These are phyloP conservation scores for Drosophila niveifrons DNA, from an alignment of 2,888 invertebrate species.

Conservation along the genomic window DNA sequence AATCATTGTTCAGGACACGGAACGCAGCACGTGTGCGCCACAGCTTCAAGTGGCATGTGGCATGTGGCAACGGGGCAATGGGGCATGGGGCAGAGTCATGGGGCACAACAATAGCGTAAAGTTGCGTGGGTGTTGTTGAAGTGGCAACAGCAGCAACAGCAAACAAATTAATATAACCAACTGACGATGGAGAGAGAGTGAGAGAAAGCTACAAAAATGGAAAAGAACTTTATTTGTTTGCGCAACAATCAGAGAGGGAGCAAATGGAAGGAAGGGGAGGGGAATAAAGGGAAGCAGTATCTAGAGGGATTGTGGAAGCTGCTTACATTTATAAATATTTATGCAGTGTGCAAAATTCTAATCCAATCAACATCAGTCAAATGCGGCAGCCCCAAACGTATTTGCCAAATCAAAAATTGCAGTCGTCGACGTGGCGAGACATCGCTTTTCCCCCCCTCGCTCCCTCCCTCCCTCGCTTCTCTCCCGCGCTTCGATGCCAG, in stretches of 20 bases:
- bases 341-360: conserved; percentile 62
- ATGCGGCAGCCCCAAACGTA: conserved; percentile 34
- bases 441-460: background rate
- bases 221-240: conserved; percentile 56
- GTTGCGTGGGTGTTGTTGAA: conserved; percentile 25
- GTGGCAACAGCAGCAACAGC: conserved; percentile 39
- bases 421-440: conserved; percentile 17
- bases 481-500: background rate
- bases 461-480: background rate
- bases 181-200: conserved; percentile 5
- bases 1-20: conserved; percentile 43
- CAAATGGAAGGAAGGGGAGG: background rate
- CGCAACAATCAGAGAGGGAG: conserved; percentile 44
- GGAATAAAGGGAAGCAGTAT: background rate
- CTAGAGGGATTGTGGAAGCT: background rate
- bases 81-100: conserved; percentile 25
- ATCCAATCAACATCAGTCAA: conserved; percentile 68
- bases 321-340: conserved; percentile 59
- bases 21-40: conserved; percentile 41
- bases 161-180: conserved; percentile 72
- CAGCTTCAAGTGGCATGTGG: conserved; percentile 54
- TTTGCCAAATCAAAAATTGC: conserved; percentile 74
- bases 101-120: conserved; percentile 50
- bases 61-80: conserved; percentile 28
- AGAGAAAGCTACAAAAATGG: background rate